Percentiles rank a stretch among this genome's conserved stretches.
These are phyloP conservation scores for Thymelicus acteon DNA, from an alignment of 2,888 invertebrate species.

Conservation along the genomic window DNA sequence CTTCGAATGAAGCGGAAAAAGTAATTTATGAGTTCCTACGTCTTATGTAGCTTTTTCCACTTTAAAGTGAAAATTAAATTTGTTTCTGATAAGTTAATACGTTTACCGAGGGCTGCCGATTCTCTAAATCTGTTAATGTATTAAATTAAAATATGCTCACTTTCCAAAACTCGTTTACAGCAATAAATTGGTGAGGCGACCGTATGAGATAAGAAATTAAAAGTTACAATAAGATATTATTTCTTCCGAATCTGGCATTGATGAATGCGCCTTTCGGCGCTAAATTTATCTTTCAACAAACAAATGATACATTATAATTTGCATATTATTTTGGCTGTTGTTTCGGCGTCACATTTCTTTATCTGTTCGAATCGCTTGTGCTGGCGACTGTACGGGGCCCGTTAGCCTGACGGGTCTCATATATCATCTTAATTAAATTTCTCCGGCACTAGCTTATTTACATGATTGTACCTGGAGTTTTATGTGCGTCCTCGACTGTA, in stretches of 20 bases:
- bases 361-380: constrained; percentile 45
- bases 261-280: constrained; percentile 25
- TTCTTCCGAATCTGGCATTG: constrained; percentile 27
- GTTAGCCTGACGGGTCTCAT: constrained; percentile 75
- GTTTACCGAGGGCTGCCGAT: neutral
- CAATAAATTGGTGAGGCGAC: constrained; percentile 3
- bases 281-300: constrained; percentile 33
- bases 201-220: constrained; percentile 3
- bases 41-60: constrained; percentile 21
- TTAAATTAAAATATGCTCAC: neutral
- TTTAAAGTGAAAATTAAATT: constrained; percentile 23
- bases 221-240: constrained; percentile 3
- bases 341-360: constrained; percentile 26
- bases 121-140: neutral
- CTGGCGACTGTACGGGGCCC: constrained; percentile 65
- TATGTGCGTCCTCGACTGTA: constrained; percentile 46
- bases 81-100: constrained; percentile 27
- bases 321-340: constrained; percentile 33
- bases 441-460: constrained; percentile 76
- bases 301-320: constrained; percentile 28
- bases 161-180: neutral
- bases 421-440: constrained; percentile 85
- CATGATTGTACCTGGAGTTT: constrained; percentile 70
- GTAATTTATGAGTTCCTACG: constrained; percentile 28
- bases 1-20: constrained; percentile 29